Evolutionary conservation across 2,797 vertebrate species (phyloP), one percentile per base, ranked within the genome.

Genomic region (Sebastes glaucus): DNA sequence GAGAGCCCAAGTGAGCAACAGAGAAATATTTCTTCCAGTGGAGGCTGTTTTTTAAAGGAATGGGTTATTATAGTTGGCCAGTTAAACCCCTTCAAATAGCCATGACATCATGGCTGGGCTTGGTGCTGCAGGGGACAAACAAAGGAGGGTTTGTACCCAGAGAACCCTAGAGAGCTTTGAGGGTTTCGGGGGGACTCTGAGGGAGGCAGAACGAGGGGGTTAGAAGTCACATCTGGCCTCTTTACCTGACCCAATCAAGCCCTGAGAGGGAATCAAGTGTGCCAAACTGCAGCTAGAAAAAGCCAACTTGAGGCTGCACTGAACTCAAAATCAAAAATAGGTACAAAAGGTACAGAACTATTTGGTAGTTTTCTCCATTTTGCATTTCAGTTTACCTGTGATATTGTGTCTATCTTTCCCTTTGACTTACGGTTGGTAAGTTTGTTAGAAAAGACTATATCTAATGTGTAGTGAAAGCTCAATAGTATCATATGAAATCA

Each of bases 1-100:
- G 83, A 93, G 90, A 94, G 91, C 84, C 91, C 87, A 81, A 93
- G 92, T 92, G 92, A 93, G 93, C 87, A 93, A 94, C 93, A 94
- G 90, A 93, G 93, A 93, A 95, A 93, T 94, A 94, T 93, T 94
- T 94, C 92, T 93, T 95, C 92, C 92, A 94, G 85, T 88, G 86
- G 83, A 93, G 92, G 88, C 87, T 92, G 89, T 94, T 94, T 94
- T 94, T 93, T 92, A 88, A 93, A 93, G 91, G 94, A 94, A 95
- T 93, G 92, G 94, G 93, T 95, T 96, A 96, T 96, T 96, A 96
- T 96, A 94, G 94, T 96, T 95, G 95, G 95, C 94, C 92, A 90
- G 92, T 95, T 94, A 94, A 95, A 94, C 68, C 92, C 92, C 88
- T 93, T 91, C 92, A 95, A 95, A 95, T 93, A 95, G 93, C 90